Evolutionary conservation across 1,140 invertebrate genomes (phyloP).

Genomic region (Macrotrachela quadricornifera): DNA sequence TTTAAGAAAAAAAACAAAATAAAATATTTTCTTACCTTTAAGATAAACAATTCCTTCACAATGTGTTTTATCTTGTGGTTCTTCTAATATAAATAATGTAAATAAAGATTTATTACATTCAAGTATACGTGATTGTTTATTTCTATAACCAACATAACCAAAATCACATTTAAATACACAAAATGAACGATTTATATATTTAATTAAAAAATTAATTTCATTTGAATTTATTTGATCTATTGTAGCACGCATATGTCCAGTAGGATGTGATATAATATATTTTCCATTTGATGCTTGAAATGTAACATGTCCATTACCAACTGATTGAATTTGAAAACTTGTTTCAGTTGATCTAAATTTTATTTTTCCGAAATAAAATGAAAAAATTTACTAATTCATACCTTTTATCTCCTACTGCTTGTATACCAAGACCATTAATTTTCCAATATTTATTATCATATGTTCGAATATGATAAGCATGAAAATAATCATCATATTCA

Average conservation of each 20-base stretch:
- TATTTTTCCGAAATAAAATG: constrained; percentile 50
- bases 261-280: constrained; percentile 72
- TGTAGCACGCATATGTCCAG: constrained; percentile 73
- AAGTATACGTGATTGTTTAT: constrained; percentile 45
- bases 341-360: constrained; percentile 71
- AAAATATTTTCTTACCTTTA: too few species aligned
- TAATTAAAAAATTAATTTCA: constrained; percentile 2
- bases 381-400: constrained; percentile 12
- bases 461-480: constrained; percentile 42
- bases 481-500: too few species aligned
- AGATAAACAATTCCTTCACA: not conserved
- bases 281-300: constrained; percentile 69
- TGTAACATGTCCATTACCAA: constrained; percentile 63
- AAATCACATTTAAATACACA: constrained; percentile 79
- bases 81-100: constrained; percentile 70
- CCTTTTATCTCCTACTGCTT: constrained; percentile 66
- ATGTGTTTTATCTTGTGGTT: constrained; percentile 39
- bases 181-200: constrained; percentile 44
- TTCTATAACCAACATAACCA: constrained; percentile 78
- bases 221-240: constrained; percentile 44
- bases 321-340: constrained; percentile 65
- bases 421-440: constrained; percentile 61
- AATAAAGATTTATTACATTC: constrained; percentile 88
- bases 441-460: constrained; percentile 93
- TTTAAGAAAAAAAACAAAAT: too few species aligned